phyloP scores from a whole-genome alignment of 2,797 vertebrate species.

The Triplophysa bombifrons region DNA sequence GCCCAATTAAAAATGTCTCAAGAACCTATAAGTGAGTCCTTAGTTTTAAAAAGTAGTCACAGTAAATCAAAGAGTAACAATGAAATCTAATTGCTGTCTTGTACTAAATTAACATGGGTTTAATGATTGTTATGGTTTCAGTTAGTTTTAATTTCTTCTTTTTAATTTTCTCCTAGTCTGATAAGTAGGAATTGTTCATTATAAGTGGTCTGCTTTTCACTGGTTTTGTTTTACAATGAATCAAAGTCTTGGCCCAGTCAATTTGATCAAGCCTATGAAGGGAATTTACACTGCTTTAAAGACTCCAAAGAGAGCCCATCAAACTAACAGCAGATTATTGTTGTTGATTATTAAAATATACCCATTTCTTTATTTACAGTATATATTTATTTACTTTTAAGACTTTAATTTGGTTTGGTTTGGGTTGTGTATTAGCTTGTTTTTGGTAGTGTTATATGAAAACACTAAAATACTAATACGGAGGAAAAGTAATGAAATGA shows the following conservation, averaged over 20 bases:
- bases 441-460: neutral
- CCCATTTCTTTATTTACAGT: neutral
- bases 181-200: neutral
- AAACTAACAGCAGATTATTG: neutral
- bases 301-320: neutral
- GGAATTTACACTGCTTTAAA: neutral
- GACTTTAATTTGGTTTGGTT: neutral
- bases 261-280: neutral
- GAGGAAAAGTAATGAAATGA: neutral
- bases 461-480: neutral
- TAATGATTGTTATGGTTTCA: neutral
- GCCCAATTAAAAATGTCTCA: constrained; percentile 15
- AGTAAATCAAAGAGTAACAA: constrained; percentile 1
- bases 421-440: neutral
- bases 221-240: neutral
- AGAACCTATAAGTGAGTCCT: neutral
- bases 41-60: neutral
- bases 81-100: constrained; percentile 9
- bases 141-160: neutral
- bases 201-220: neutral
- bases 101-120: neutral
- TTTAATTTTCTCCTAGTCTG: neutral
- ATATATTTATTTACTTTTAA: neutral
- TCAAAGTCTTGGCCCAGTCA: neutral
- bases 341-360: too few species aligned